phyloP scores from a whole-genome alignment of 2,888 invertebrate genomes.

The Crepidodera aurea region DNA sequence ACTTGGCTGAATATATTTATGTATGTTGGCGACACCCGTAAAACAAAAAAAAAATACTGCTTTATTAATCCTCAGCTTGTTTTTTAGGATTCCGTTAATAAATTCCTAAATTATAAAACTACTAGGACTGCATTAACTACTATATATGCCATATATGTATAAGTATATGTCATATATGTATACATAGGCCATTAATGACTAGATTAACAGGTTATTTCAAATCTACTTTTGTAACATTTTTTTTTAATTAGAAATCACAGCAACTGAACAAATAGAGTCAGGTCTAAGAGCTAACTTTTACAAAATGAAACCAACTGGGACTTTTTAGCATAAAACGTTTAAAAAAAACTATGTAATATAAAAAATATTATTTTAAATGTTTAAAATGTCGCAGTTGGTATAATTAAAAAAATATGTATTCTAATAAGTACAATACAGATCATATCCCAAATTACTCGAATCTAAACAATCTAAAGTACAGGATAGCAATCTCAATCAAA shows the following conservation, averaged over 20 bases:
- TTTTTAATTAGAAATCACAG: conserved; percentile 40
- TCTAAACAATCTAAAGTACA: no score
- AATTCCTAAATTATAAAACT: conserved; percentile 19
- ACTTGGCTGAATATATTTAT: neutral
- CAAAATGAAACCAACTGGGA: conserved; percentile 4
- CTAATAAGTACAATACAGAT: conserved; percentile 6
- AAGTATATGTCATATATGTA: conserved; percentile 29
- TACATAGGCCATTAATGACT: conserved; percentile 49
- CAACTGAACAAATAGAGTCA: conserved; percentile 34
- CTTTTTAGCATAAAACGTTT: neutral
- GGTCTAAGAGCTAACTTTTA: conserved; percentile 16
- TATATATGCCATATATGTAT: conserved; percentile 21
- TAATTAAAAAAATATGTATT: conserved; percentile 2
- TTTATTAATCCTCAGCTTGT: neutral
- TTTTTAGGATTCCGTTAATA: conserved; percentile 23
- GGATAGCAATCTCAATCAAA: no score
- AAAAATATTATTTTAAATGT: neutral
- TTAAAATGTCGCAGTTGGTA: conserved; percentile 4
- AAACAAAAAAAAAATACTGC: neutral
- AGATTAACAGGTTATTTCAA: conserved; percentile 44
- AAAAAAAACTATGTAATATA: neutral
- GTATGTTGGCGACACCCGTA: conserved; percentile 3
- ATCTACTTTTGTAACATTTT: conserved; percentile 16
- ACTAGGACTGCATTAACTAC: conserved; percentile 27
- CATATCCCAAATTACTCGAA: neutral